Evolutionary conservation across 2,113 vertebrate species (phyloP), one percentile per base, ranked within the genome.

Genomic region (Cathartes aura): DNA sequence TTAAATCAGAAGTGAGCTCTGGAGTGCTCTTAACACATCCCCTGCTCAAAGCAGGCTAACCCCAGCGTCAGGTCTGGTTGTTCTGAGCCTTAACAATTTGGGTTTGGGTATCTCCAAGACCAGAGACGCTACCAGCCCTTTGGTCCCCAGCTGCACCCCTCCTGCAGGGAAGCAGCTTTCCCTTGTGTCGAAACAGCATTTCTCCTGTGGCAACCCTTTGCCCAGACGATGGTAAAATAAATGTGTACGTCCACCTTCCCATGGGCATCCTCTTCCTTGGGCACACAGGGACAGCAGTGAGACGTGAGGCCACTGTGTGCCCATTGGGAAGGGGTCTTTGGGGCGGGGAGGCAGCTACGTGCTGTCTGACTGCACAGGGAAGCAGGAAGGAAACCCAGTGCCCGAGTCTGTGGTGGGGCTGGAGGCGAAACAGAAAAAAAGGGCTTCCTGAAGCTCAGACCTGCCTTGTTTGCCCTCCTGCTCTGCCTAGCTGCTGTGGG

Each of bases 331-430:
- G n/a, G 42, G 40, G 20, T 82, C 56, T 50, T 30, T 34, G 42
- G 23, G 14, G 20, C 0, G 0, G 24, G 38, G 9, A 67, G 20
- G 32, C 21, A 60, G 67, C 36, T 72, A 10, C 2, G 2, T 47
- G 53, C 52, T 72, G 40, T 45, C 71, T 72, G 42, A 23, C 34
- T 45, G 43, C 30, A 4, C 1, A 1, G 27, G 11, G 9, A 76
- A 66, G 58, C 27, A 40, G 19, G 11, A 60, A 53, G 50, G 53
- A 87, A 60, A 70, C 34, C 9, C 50, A 30, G 14, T 79, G 26
- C 15, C 12, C 0, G 3, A 42, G 23, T 5, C 53, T 36, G 17
- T 50, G 56, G 32, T 43, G 48, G 9, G 26, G 11, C 21, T 88
- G n/a, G 24, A 66, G 36, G 32, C 3, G 3, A 83, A 83, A 48